Base-by-base conservation (phyloP, 2,113 vertebrate genomes). In the Arothron firmamentum region DNA sequence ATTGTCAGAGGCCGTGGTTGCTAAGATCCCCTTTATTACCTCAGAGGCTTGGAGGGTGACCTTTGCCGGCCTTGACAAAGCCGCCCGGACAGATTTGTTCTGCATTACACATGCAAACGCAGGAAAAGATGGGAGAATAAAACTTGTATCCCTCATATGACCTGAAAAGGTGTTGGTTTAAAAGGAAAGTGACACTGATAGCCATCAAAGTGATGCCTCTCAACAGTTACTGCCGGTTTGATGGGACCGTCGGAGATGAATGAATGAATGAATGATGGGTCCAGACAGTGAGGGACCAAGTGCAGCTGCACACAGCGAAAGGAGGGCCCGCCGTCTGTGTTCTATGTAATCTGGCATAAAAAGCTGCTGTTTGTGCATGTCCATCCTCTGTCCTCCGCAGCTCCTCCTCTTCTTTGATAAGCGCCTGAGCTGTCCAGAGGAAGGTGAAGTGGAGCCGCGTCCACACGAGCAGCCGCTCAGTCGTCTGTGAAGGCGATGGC, bases 211-310 rank as follows among this genome's bases (percentile, higher is more conserved):
- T 77, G 18, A 6, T 38, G 55, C 34, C 34, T 38, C 34, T 38
- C 10, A 9, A 38, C 34, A 16, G 45, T 54, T 58, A 64, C 60
- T 70, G 15, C 3, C 64, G 74, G 64, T 74, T 47, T 47, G 67
- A 16, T 21, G 19, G 49, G 52, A 19, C 50, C 62, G 69, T 66
- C 55, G 50, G 52, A 59, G 56, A 81, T 73, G 65, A 75, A 50
- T 80, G 77, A 84, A 81, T 73, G 65, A 75, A 50, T 80, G 77
- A 84, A 69, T 81, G 77, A 85, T 75, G 51, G 70, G 67, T 42
- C 59, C 60, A 63, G 78, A 79, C 68, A 75, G 56, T 64, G 66
- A 78, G 61, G 59, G 60, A 43, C 58, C 81, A 83, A 87, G 21
- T 78, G 71, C 62, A 74, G 60, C 67, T n/a, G 52, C 58, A 78